These are phyloP conservation scores for Rapana venosa DNA, from an alignment of 2,888 invertebrate species.

Conservation along the genomic window DNA sequence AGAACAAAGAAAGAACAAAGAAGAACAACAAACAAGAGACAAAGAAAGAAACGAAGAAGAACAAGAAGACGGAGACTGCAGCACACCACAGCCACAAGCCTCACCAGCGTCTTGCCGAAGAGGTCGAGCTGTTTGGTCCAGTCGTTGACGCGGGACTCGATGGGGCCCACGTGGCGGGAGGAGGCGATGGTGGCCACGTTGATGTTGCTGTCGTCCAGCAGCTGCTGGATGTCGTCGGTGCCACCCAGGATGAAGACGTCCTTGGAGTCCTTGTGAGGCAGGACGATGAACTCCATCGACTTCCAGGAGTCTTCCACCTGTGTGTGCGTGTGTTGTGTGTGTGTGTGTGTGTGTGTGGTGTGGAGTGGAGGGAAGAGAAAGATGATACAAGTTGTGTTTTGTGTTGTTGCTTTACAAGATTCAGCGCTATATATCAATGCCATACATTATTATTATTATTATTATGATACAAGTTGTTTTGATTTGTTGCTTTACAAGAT, in stretches of 20 bases:
- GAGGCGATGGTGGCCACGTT: constrained; percentile 91
- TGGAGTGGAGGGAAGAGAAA: neutral
- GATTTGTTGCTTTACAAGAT: too few species aligned
- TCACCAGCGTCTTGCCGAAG: constrained; percentile 89
- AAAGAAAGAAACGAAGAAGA: too few species aligned
- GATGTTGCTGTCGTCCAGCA: constrained; percentile 91
- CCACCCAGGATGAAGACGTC: constrained; percentile 91
- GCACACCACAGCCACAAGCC: too few species aligned
- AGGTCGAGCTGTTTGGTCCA: constrained; percentile 88
- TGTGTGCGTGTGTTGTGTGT: neutral
- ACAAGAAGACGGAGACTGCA: too few species aligned
- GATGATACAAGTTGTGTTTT: too few species aligned
- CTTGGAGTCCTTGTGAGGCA: constrained; percentile 88
- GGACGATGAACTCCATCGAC: constrained; percentile 86
- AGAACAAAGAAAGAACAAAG: too few species aligned
- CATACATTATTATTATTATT: too few species aligned
- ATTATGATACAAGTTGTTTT: too few species aligned
- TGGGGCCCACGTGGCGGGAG: constrained; percentile 91
- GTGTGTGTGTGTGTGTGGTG: too few species aligned
- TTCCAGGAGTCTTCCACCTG: constrained; percentile 92
- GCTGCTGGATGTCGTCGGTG: constrained; percentile 89
- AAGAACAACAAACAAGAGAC: too few species aligned
- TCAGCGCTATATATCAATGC: too few species aligned
- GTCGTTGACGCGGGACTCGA: constrained; percentile 89
- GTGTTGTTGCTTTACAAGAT: too few species aligned